Percentiles rank a stretch among this genome's conserved stretches.
Evolutionary conservation across 2,888 invertebrate genomes (phyloP).

Genomic region (Cephus nigrinus): DNA sequence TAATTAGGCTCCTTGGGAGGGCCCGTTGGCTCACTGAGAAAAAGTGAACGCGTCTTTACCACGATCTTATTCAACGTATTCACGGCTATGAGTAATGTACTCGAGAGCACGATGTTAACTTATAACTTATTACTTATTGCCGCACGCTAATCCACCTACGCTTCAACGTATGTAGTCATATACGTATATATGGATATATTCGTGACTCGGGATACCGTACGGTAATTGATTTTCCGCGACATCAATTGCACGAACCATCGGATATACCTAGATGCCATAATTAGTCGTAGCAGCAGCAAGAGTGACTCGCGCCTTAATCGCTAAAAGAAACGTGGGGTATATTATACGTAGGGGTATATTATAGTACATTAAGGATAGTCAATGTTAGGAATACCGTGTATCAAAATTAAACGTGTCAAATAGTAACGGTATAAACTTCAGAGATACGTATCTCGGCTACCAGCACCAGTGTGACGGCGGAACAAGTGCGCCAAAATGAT

Average conservation of each 20-base stretch:
- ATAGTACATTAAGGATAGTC: background rate
- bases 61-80: background rate
- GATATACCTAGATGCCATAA: background rate
- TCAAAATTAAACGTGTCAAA: background rate
- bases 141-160: background rate
- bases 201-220: background rate
- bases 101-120: background rate
- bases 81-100: background rate
- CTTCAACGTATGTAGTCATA: background rate
- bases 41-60: background rate
- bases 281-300: background rate
- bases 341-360: background rate
- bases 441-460: background rate
- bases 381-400: background rate
- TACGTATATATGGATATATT: no score
- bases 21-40: background rate
- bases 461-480: background rate
- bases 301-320: background rate
- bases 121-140: background rate
- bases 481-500: background rate
- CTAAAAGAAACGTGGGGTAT: background rate
- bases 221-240: background rate
- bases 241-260: background rate
- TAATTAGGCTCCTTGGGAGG: background rate
- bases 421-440: background rate